Evolutionary conservation across 2,888 invertebrate genomes (phyloP), one percentile per base, ranked within the genome.

Genomic region (Tetropium fuscum): DNA sequence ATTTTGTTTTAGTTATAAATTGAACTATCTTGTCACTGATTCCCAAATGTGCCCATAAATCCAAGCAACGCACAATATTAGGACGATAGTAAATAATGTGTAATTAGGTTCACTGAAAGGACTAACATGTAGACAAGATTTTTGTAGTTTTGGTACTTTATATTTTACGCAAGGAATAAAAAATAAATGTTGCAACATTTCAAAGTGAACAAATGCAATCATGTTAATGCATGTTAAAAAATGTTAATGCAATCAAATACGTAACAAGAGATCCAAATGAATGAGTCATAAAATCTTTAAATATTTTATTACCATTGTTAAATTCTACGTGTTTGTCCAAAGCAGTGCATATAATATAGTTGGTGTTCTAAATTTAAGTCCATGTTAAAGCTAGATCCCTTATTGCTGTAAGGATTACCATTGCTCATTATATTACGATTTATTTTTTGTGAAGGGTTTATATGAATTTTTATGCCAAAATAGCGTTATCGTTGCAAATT

Each of bases 31-130:
- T 36, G 40, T 51, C 51, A 51, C 40, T 51, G 27, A 51, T 16
- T 40, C 40, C 44, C 40, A 27, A 51, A 27, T 20, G 51, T 51
- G 51, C 51, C 51, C 38, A 51, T 45, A 25, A 62, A 63, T 56
- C 53, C 61, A 59, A 63, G 57, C 55, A 56, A 56, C 66, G 66
- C 66, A 66, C 66, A 66, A 66, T 53, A 44, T 61, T 66, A 66
- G 63, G 38, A 57, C 58, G 53, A 61, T 60, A 58, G 56, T 45
- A 44, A 32, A 44, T 11, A 41, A 47, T 47, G 49, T 36, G 55
- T 54, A 48, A 13, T 49, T 43, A 51, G 18, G 20, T 19, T 20
- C 48, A 22, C 34, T 36, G 58, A 53, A 53, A 63, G 59, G 60
- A 58, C 57, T 61, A 54, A 59, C 61, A 53, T 32, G 57, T 63